Base-by-base conservation (phyloP, 2,888 invertebrate genomes). In the Pseudococcus jackbeardsleyi region DNA sequence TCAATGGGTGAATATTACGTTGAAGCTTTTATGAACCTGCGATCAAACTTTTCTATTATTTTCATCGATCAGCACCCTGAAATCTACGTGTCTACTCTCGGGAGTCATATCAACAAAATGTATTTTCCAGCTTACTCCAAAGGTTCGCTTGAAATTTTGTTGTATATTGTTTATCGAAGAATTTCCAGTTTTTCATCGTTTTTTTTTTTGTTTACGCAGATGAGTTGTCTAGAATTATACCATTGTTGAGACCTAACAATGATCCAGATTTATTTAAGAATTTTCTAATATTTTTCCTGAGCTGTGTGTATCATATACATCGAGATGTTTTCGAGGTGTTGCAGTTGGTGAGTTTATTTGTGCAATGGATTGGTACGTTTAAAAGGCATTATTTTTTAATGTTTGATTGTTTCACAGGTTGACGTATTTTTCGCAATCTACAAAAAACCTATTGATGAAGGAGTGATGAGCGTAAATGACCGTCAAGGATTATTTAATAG, bases 271-370 rank as follows among this genome's bases (percentile, higher is more conserved):
- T 97, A 91, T 98, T 96, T 91, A 93, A 93, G 84, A 95, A 95
- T 92, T 98, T 97, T 92, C 92, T 97, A 86, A 96, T 94, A 91
- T 93, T 96, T 84, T 95, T 97, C 91, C 92, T 98, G 6, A 95
- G 96, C 90, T 95, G 97, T 59, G 98, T 97, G 92, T 95, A 95
- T 91, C 93, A 95, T 90, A 95, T 95, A 46, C 97, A 97, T 92
- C 93, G 97, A 33, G 97, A 97, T 93, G 92, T 98, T 85, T 95
- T 95, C 39, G 98, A 98, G 92, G 93, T 98, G 88, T 93, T 94
- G 89, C 94, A 96, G 91, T 95, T 97, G 93, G 95, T 96, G n/a
- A 93, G 94, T 90, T 92, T 94, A 77, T 48, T 48, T 19, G 0
- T 22, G 59, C 59, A 7, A 12, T 84, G 5, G 26, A 19, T 84